Conservation (phyloP, 37 sponge, comb jelly and placozoan species). For the Hormiphora californensis region DNA sequence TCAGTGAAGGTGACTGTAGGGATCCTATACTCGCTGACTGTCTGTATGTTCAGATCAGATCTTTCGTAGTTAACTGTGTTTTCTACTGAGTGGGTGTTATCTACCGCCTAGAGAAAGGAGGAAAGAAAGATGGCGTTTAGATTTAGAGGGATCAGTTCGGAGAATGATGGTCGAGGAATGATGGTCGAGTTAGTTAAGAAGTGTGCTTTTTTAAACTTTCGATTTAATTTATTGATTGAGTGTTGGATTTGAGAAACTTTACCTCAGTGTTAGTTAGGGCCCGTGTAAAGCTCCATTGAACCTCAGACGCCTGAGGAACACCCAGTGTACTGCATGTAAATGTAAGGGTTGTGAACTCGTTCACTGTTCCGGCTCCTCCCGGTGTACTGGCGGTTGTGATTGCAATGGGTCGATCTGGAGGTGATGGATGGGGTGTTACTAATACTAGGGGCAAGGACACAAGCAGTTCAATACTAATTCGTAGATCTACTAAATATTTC, state of each 20-base stretch:
- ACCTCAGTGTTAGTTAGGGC: neutral
- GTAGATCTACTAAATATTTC: neutral
- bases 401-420: neutral
- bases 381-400: neutral
- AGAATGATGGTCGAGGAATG: no score
- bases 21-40: neutral
- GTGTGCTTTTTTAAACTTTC: no score
- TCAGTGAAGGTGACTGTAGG: neutral
- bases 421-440: neutral
- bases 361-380: neutral
- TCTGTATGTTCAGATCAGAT: constrained; percentile 15
- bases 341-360: constrained; percentile 1
- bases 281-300: neutral
- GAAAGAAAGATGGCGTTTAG: neutral
- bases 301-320: neutral
- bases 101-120: neutral
- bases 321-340: constrained; percentile 3
- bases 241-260: neutral
- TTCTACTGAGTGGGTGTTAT: neutral
- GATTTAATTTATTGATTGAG: no score
- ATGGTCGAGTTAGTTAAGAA: no score
- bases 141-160: no score
- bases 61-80: neutral
- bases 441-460: neutral
- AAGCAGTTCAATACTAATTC: neutral